phyloP scores from a whole-genome alignment of 2,888 invertebrate species.

The Zele albiditarsus region DNA sequence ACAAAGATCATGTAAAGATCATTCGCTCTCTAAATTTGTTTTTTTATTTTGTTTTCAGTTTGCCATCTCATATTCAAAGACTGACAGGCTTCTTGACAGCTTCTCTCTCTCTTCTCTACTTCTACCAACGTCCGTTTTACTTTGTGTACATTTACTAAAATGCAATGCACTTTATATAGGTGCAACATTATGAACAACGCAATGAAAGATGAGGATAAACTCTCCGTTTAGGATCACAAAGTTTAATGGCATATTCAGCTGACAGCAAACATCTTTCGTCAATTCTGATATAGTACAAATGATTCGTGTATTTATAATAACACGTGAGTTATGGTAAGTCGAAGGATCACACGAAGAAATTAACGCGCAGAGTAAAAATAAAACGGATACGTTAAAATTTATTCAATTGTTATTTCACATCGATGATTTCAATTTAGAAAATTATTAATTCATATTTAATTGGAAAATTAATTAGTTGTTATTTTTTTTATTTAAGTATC shows the following conservation, averaged over 20 bases:
- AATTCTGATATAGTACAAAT: neutral
- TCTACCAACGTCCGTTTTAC: conserved; percentile 25
- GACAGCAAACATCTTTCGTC: neutral
- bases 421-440: too few species aligned
- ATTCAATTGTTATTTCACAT: too few species aligned
- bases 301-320: neutral
- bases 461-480: neutral
- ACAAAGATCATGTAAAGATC: neutral
- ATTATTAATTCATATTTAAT: too few species aligned
- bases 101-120: conserved; percentile 39
- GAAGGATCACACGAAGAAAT: too few species aligned
- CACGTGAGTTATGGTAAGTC: too few species aligned
- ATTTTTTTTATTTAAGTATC: neutral
- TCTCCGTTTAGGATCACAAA: neutral
- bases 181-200: neutral
- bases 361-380: too few species aligned
- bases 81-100: conserved; percentile 50
- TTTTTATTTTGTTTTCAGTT: neutral
- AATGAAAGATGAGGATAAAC: conserved; percentile 24
- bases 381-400: too few species aligned
- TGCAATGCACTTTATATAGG: conserved; percentile 1
- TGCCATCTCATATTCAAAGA: conserved; percentile 42
- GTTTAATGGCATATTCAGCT: neutral
- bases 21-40: conserved; percentile 14
- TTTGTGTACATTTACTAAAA: conserved; percentile 20